Conservation (phyloP, 2,888 invertebrate genomes). For the Lissocephala sabroskyi region DNA sequence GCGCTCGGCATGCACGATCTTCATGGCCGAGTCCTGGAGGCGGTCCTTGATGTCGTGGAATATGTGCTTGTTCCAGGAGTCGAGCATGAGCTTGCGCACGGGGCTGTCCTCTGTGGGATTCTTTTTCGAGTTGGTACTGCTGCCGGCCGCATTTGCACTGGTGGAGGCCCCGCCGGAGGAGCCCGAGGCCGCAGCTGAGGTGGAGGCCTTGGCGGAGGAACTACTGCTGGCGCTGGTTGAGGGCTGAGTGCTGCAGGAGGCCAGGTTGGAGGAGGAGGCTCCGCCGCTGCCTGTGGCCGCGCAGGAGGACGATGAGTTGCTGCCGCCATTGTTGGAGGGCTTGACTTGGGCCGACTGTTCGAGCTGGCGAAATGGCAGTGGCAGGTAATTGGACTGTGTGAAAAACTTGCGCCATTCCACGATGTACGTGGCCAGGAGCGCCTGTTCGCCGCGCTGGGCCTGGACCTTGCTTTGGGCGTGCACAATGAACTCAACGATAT, state of each 20-base stretch:
- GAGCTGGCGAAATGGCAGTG: conserved; percentile 94
- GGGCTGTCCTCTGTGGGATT: conserved; percentile 87
- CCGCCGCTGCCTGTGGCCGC: conserved; percentile 25
- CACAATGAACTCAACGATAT: conserved; percentile 94
- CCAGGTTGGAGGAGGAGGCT: conserved; percentile 39
- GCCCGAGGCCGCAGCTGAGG: conserved; percentile 17
- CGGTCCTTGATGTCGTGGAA: conserved; percentile 95
- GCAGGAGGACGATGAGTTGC: conserved; percentile 35
- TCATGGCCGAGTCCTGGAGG: conserved; percentile 96
- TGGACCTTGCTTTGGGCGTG: conserved; percentile 92
- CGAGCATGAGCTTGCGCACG: conserved; percentile 96
- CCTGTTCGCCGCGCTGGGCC: conserved; percentile 94
- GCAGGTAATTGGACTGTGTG: conserved; percentile 96
- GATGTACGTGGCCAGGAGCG: conserved; percentile 95
- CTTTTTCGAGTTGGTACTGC: conserved; percentile 72
- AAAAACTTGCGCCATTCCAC: conserved; percentile 99
- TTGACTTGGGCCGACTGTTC: conserved; percentile 89
- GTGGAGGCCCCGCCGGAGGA: neutral
- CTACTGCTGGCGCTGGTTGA: conserved; percentile 6
- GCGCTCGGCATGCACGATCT: conserved; percentile 95
- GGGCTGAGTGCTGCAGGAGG: conserved; percentile 7
- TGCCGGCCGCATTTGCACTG: conserved; percentile 5
- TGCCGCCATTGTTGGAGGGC: conserved; percentile 50
- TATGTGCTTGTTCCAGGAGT: conserved; percentile 98
- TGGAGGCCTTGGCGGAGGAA: conserved; percentile 6